Percentiles rank a stretch among this genome's conserved stretches.
Evolutionary conservation across 2,888 invertebrate genomes (phyloP).

Genomic region (Heliconius hortense): DNA sequence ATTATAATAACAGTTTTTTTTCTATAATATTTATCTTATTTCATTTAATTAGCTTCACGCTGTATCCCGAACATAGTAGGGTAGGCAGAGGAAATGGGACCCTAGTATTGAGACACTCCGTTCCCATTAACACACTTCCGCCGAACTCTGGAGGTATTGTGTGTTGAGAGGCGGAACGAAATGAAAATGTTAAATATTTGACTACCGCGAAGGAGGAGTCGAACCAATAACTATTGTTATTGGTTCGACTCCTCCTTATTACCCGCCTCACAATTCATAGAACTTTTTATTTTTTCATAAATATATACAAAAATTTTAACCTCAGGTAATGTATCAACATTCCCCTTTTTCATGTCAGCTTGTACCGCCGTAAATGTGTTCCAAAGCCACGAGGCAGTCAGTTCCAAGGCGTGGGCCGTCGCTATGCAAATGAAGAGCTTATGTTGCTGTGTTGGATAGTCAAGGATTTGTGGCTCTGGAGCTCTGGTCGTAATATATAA

Average conservation of each 20-base stretch:
- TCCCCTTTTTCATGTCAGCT: conserved; percentile 88
- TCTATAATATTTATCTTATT: too few species aligned
- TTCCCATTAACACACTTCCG: too few species aligned
- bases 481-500: conserved; percentile 50
- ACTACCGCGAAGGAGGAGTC: background rate
- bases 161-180: too few species aligned
- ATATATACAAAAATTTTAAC: conserved; percentile 60
- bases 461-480: conserved; percentile 92
- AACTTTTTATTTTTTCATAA: too few species aligned
- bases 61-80: background rate
- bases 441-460: conserved; percentile 96
- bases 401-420: conserved; percentile 88
- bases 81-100: background rate
- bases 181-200: too few species aligned
- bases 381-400: conserved; percentile 89
- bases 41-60: background rate
- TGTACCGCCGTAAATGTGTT: conserved; percentile 88
- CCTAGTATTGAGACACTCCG: background rate
- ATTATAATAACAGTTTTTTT: too few species aligned
- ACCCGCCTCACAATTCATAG: background rate
- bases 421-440: conserved; percentile 86
- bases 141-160: too few species aligned
- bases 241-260: too few species aligned
- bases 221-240: too few species aligned
- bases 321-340: conserved; percentile 91